These are phyloP conservation scores for Trachops cirrhosus DNA, from an alignment of 2,797 vertebrate genomes.

Conservation along the genomic window DNA sequence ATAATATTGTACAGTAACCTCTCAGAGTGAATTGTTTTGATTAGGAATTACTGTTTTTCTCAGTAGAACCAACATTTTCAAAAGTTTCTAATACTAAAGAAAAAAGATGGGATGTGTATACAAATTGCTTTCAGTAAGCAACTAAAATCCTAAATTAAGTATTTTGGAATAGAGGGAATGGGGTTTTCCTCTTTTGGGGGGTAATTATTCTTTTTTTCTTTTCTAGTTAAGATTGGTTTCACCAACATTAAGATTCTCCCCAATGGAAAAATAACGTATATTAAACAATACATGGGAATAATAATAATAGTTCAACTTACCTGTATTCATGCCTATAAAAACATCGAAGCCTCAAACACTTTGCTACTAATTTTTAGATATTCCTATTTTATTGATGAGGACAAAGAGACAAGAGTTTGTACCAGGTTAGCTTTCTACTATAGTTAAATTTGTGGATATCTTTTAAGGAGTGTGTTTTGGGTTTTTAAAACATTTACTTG, in stretches of 20 bases:
- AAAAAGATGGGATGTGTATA: not conserved
- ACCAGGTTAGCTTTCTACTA: not conserved
- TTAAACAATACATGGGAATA: slow-evolving; percentile 32
- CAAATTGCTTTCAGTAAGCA: not conserved
- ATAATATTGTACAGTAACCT: not conserved
- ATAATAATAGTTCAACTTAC: not conserved
- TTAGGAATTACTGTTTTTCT: not conserved
- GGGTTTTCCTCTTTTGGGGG: not conserved
- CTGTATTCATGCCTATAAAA: not conserved
- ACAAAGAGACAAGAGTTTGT: not conserved
- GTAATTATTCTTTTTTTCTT: not conserved
- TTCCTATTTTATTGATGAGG: not conserved
- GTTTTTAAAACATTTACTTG: not conserved
- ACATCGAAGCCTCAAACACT: slow-evolving; percentile 36
- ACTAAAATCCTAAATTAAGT: not conserved
- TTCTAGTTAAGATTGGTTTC: not conserved
- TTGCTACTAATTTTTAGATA: not conserved
- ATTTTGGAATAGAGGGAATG: not conserved
- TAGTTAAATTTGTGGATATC: not conserved
- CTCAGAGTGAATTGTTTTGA: not conserved
- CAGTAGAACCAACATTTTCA: not conserved
- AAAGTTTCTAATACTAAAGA: not conserved
- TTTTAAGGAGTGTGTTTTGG: not conserved
- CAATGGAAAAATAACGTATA: slow-evolving; percentile 21
- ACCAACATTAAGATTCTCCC: not conserved